Conservation (phyloP, 2,113 vertebrate genomes). For the Elgaria multicarinata region DNA sequence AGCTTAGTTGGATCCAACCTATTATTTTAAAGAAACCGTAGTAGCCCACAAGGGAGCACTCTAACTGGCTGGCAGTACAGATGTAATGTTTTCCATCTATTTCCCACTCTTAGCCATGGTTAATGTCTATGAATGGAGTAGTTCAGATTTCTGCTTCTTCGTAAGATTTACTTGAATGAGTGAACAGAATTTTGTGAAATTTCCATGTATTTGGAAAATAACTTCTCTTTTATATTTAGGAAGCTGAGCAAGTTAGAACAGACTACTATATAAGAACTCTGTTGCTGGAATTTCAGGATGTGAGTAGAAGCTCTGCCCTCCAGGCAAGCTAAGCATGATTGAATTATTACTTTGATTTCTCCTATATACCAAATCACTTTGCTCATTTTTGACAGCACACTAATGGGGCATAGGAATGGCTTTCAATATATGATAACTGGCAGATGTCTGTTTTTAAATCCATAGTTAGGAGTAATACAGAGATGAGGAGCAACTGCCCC, state of each 20-base stretch:
- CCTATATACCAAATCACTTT: neutral
- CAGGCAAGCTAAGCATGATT: neutral
- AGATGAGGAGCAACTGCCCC: neutral
- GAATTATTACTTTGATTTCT: neutral
- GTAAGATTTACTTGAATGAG: neutral
- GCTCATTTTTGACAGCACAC: neutral
- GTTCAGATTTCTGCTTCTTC: neutral
- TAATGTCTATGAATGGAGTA: neutral
- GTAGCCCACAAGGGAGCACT: no score
- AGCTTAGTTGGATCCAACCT: neutral
- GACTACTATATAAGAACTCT: conserved; percentile 95
- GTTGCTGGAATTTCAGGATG: conserved; percentile 90
- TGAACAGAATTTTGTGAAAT: conserved; percentile 4
- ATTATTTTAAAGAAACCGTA: neutral
- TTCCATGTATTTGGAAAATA: conserved; percentile 23
- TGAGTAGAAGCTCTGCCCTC: conserved; percentile 74
- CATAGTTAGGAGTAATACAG: neutral
- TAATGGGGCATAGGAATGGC: neutral
- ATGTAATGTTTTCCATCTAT: neutral
- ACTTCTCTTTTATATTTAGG: conserved; percentile 79
- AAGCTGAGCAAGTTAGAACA: conserved; percentile 91
- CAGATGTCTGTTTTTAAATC: neutral
- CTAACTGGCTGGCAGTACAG: neutral
- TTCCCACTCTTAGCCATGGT: neutral
- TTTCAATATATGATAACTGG: neutral